Evolutionary conservation across 2,888 invertebrate genomes (phyloP).

Genomic region (Pristionchus mayeri): DNA sequence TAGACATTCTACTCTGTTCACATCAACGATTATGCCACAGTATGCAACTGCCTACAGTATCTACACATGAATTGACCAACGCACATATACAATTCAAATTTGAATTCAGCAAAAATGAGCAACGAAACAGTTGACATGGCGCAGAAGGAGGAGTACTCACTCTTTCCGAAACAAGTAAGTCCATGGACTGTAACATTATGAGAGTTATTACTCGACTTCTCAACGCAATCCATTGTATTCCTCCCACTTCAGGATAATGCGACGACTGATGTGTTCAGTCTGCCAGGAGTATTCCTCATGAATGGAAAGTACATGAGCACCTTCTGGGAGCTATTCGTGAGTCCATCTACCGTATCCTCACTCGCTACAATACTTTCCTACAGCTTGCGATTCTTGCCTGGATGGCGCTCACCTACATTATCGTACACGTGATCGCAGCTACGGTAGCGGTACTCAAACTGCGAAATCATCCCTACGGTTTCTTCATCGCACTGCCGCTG

Average conservation of each 20-base stretch:
- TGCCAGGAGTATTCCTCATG: conserved; percentile 33
- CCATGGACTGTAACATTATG: no score
- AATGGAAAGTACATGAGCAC: conserved; percentile 48
- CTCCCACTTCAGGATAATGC: conserved; percentile 44
- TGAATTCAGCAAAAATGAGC: neutral
- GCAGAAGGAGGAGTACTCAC: conserved; percentile 13
- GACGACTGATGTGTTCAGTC: conserved; percentile 31
- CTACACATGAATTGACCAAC: neutral
- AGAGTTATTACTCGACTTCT: no score
- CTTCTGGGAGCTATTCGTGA: conserved; percentile 49
- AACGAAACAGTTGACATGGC: conserved; percentile 3
- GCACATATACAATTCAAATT: no score
- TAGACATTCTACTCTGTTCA: no score
- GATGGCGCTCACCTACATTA: conserved; percentile 49
- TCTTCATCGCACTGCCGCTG: conserved; percentile 59
- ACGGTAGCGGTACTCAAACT: conserved; percentile 64
- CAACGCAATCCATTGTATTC: no score
- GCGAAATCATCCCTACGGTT: conserved; percentile 67
- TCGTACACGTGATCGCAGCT: conserved; percentile 57
- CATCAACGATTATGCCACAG: no score
- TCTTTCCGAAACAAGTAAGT: conserved; percentile 30
- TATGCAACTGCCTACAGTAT: conserved; percentile 26
- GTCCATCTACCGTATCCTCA: neutral
- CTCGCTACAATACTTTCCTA: neutral
- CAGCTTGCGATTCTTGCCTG: conserved; percentile 46